A percentile compares a stretch with the other conserved stretches of the same genome.
Conservation (phyloP, 2,888 invertebrate species). For the Hemistola chrysoprasaria region DNA sequence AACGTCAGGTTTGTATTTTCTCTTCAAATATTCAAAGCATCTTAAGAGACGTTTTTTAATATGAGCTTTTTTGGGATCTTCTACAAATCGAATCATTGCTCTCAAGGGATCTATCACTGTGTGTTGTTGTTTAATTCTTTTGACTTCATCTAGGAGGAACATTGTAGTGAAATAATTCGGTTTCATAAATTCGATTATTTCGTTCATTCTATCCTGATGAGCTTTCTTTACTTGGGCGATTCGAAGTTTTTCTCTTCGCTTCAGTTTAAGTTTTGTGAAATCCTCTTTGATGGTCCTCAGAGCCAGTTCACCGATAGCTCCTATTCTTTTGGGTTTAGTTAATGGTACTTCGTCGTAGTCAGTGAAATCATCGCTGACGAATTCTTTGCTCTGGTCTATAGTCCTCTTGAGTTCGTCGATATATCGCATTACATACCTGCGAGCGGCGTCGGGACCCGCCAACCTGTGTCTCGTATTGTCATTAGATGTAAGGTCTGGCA, state of each 20-base stretch:
- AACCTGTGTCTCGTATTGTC: no score
- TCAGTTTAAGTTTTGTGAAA: no score
- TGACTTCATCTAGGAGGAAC: neutral
- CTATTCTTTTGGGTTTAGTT: no score
- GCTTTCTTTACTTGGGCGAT: no score
- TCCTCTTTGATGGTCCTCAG: no score
- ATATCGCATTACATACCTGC: no score
- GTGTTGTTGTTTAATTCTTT: neutral
- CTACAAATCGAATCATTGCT: slow-evolving; percentile 41
- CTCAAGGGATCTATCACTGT: slow-evolving; percentile 39
- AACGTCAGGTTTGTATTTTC: neutral
- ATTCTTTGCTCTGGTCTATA: neutral
- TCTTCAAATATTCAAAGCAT: slow-evolving; percentile 21
- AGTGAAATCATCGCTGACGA: slow-evolving; percentile 3
- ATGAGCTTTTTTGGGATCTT: slow-evolving; percentile 18
- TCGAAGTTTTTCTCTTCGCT: no score
- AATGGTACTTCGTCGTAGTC: slow-evolving; percentile 2
- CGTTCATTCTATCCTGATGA: neutral
- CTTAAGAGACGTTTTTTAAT: slow-evolving; percentile 31
- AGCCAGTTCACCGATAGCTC: no score
- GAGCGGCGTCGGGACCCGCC: no score
- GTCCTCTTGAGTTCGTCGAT: no score
- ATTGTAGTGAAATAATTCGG: neutral
- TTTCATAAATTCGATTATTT: slow-evolving; percentile 1
- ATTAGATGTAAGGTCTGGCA: no score